These are phyloP conservation scores for Alviniconcha strummeri DNA, from an alignment of 2,888 invertebrate genomes.

Conservation along the genomic window DNA sequence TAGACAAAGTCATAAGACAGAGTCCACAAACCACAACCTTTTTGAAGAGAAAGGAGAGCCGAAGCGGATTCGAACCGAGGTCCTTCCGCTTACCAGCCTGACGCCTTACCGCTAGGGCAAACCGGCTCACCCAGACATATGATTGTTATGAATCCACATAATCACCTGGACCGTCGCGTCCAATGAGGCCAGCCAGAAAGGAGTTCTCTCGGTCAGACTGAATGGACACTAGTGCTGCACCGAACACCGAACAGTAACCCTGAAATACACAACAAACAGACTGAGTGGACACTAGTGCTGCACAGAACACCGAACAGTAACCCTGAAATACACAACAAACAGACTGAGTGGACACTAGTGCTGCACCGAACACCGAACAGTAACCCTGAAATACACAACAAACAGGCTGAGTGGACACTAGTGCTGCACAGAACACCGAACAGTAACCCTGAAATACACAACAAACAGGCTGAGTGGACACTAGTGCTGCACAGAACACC, in stretches of 20 bases:
- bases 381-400: constrained; percentile 14
- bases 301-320: constrained; percentile 18
- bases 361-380: constrained; percentile 16
- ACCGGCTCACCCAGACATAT: neutral
- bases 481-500: too few relatives aligned
- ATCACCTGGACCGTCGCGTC: constrained; percentile 1
- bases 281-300: constrained; percentile 6
- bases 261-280: neutral
- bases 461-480: neutral
- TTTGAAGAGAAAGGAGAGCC: too few relatives aligned
- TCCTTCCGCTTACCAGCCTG: too few relatives aligned
- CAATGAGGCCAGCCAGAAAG: constrained; percentile 7
- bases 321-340: constrained; percentile 9
- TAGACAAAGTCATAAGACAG: too few relatives aligned
- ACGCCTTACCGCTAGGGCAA: too few relatives aligned
- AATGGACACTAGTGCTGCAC: constrained; percentile 8
- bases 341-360: constrained; percentile 3
- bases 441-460: constrained; percentile 17
- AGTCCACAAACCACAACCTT: too few relatives aligned
- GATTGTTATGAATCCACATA: neutral
- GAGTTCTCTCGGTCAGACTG: constrained; percentile 18
- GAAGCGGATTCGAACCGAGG: too few relatives aligned
- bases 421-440: neutral
- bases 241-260: constrained; percentile 24
- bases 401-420: constrained; percentile 12